These are phyloP conservation scores for Actinopyga echinites DNA, from an alignment of 53 echinoderm and acorn worm species.

Conservation along the genomic window DNA sequence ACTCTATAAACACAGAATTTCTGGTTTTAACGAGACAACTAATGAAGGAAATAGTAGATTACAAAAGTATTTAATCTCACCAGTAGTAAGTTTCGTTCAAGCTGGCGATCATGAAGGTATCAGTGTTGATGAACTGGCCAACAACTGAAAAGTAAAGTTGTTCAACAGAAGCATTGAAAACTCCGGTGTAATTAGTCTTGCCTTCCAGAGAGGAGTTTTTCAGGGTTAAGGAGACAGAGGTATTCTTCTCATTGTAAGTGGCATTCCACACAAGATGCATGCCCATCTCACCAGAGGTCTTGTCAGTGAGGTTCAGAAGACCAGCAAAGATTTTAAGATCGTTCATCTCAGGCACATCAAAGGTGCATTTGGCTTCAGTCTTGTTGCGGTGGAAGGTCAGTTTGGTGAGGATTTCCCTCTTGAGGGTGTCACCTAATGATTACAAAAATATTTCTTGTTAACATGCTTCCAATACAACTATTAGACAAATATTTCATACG, in stretches of 20 bases:
- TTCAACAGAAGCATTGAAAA: conserved; percentile 79
- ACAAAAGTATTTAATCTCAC: conserved; percentile 73
- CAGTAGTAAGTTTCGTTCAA: conserved; percentile 91
- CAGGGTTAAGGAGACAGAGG: conserved; percentile 78
- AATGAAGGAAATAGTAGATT: neutral
- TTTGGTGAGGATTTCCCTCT: conserved; percentile 74
- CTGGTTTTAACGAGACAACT: too few relatives aligned
- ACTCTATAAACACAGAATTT: too few relatives aligned
- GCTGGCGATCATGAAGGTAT: conserved; percentile 70
- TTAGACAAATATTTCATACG: too few relatives aligned
- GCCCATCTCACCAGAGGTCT: conserved; percentile 28
- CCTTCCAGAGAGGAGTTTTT: conserved; percentile 52
- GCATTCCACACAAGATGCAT: conserved; percentile 75
- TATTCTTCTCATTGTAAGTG: conserved; percentile 67
- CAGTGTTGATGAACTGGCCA: conserved; percentile 63
- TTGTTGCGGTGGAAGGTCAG: conserved; percentile 76
- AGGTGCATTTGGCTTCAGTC: conserved; percentile 84
- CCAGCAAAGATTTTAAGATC: conserved; percentile 80
- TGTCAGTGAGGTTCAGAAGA: conserved; percentile 72
- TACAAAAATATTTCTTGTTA: neutral
- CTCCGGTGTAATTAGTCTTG: conserved; percentile 83
- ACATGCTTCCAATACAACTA: too few relatives aligned
- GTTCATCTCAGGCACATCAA: conserved; percentile 85
- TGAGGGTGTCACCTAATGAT: conserved; percentile 65
- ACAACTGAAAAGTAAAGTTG: conserved; percentile 69